Evolutionary conservation across 2,113 vertebrate genomes (phyloP).

Genomic region (Todiramphus saurophagus): DNA sequence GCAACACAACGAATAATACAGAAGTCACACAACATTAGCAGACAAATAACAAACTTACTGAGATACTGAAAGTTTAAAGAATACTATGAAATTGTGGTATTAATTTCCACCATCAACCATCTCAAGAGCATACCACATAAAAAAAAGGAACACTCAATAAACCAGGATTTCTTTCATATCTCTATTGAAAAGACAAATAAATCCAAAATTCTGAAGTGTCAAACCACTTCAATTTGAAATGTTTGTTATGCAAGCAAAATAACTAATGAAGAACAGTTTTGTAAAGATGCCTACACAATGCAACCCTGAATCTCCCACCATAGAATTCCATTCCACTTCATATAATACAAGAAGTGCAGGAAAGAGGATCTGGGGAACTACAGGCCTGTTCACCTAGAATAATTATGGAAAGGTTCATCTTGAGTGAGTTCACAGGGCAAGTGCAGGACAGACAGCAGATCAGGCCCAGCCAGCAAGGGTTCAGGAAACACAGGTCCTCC

Average conservation of each 20-base stretch:
- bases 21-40: not conserved
- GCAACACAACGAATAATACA: not conserved
- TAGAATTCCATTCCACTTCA: not conserved
- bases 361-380: too few relatives aligned
- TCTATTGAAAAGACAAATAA: not conserved
- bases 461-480: too few relatives aligned
- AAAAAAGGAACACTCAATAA: not conserved
- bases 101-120: not conserved
- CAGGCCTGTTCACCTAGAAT: too few relatives aligned
- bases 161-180: not conserved
- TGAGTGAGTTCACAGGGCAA: too few relatives aligned
- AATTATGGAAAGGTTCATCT: too few relatives aligned
- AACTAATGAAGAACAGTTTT: not conserved
- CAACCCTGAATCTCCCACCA: not conserved
- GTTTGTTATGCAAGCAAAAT: not conserved
- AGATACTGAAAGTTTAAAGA: not conserved
- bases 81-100: not conserved
- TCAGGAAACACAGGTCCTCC: too few relatives aligned
- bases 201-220: not conserved
- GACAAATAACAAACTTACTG: not conserved
- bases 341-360: not conserved
- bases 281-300: not conserved
- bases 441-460: too few relatives aligned
- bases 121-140: not conserved
- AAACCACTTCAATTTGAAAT: not conserved